Evolutionary conservation across 2,888 invertebrate species (phyloP).

Genomic region (Camponotus fellah): DNA sequence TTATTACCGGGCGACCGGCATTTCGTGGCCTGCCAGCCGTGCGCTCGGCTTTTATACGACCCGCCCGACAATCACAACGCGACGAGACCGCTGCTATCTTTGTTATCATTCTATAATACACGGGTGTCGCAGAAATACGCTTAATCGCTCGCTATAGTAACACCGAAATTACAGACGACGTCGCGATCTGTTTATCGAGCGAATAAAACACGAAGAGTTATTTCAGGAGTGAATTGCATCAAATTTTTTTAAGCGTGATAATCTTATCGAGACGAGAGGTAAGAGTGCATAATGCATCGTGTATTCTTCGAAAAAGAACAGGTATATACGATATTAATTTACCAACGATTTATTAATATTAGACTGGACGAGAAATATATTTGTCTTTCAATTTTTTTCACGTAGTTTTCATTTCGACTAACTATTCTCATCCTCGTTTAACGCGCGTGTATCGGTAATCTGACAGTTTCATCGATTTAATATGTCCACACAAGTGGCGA

Average conservation of each 20-base stretch:
- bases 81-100: conserved; percentile 62
- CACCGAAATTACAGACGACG: conserved; percentile 11
- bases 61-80: conserved; percentile 64
- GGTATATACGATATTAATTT: neutral
- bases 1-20: conserved; percentile 80
- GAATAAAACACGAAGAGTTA: neutral
- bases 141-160: conserved; percentile 1
- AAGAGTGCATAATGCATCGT: too few species aligned
- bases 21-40: conserved; percentile 71
- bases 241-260: neutral
- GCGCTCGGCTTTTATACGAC: conserved; percentile 58
- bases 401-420: conserved; percentile 62
- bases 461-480: conserved; percentile 57
- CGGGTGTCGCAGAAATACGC: conserved; percentile 57
- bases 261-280: neutral
- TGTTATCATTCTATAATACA: conserved; percentile 61
- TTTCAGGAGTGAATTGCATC: neutral
- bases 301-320: neutral
- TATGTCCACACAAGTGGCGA: conserved; percentile 60
- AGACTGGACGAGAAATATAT: neutral
- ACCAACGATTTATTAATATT: neutral
- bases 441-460: conserved; percentile 47
- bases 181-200: neutral
- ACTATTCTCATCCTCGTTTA: conserved; percentile 12
- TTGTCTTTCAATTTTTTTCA: conserved; percentile 24